phyloP scores from a whole-genome alignment of 1,140 invertebrate species.

The Tenebrio molitor region DNA sequence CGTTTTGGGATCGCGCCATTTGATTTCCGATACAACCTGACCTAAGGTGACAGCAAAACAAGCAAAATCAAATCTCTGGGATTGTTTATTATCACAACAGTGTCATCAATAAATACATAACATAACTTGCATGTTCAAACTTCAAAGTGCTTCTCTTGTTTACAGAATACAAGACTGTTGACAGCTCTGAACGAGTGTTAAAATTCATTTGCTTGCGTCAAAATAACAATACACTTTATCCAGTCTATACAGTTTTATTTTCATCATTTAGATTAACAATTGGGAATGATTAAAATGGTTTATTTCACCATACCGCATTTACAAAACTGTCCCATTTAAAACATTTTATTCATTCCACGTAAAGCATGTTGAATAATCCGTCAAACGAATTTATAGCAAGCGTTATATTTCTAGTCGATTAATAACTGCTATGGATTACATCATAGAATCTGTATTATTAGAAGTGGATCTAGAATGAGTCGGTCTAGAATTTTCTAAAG shows the following conservation, averaged over 20 bases:
- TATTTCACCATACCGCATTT: background rate
- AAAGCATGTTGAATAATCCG: conserved; percentile 15
- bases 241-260: conserved; percentile 39
- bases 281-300: conserved; percentile 9
- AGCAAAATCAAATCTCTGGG: too few relatives aligned
- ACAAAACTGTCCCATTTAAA: background rate
- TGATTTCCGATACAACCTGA: too few relatives aligned
- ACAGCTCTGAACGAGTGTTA: background rate
- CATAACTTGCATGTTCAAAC: conserved; percentile 20
- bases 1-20: too few relatives aligned
- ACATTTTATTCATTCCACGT: conserved; percentile 32
- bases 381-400: conserved; percentile 42
- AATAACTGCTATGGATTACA: conserved; percentile 34
- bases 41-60: too few relatives aligned
- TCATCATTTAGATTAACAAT: conserved; percentile 17
- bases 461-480: conserved; percentile 37
- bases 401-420: conserved; percentile 24
- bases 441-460: conserved; percentile 39
- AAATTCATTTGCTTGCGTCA: conserved; percentile 17
- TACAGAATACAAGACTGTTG: conserved; percentile 7
- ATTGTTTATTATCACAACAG: conserved; percentile 42
- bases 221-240: conserved; percentile 26
- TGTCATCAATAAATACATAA: conserved; percentile 44
- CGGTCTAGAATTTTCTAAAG: conserved; percentile 39
- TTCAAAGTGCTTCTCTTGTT: conserved; percentile 15